Evolutionary conservation across 2,113 vertebrate genomes (phyloP).

Genomic region (Aegotheles bennettii): DNA sequence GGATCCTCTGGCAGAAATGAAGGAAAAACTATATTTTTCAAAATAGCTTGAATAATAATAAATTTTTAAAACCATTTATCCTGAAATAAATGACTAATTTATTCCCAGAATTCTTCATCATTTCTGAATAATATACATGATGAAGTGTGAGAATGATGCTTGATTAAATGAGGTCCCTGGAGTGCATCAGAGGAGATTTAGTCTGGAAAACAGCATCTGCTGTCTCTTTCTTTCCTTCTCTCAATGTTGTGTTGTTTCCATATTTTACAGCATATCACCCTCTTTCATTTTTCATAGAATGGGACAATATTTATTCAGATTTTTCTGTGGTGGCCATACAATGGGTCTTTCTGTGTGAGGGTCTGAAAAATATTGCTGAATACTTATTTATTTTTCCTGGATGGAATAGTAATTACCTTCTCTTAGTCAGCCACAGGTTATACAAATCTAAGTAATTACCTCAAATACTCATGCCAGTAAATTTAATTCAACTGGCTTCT

Average conservation of each 20-base stretch:
- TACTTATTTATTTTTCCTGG: constrained; percentile 19
- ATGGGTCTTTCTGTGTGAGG: constrained; percentile 4
- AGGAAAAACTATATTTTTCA: background rate
- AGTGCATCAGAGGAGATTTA: constrained; percentile 57
- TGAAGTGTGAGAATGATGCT: constrained; percentile 69
- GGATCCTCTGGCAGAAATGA: background rate
- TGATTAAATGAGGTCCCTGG: constrained; percentile 68
- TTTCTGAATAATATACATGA: constrained; percentile 65
- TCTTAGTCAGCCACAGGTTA: constrained; percentile 1
- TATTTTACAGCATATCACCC: background rate
- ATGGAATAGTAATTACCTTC: constrained; percentile 13
- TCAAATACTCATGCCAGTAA: background rate
- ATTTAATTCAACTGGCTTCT: background rate
- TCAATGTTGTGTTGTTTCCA: constrained; percentile 25
- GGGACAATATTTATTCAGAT: constrained; percentile 38
- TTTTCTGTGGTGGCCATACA: constrained; percentile 12
- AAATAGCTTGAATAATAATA: constrained; percentile 44
- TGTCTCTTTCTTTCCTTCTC: constrained; percentile 36
- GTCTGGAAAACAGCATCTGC: constrained; percentile 66
- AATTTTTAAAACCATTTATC: constrained; percentile 48
- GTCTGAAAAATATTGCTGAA: constrained; percentile 34
- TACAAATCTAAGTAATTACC: background rate
- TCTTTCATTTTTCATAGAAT: constrained; percentile 36
- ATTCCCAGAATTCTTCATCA: constrained; percentile 59
- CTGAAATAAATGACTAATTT: constrained; percentile 58